Evolutionary conservation across 1,140 invertebrate genomes (phyloP).

Genomic region (Wiebesia pumilae): DNA sequence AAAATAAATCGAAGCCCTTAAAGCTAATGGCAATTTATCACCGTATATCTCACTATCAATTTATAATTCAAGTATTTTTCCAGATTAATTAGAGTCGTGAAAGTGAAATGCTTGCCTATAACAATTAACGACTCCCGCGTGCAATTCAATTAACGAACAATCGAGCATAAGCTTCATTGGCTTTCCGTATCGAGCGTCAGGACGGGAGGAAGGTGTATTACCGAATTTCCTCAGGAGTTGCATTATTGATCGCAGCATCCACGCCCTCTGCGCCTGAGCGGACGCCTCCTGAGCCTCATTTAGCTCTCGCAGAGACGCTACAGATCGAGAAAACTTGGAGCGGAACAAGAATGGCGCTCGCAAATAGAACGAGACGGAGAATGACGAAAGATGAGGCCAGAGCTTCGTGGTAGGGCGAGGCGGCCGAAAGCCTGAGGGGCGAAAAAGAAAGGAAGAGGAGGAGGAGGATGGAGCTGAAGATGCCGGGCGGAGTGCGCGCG

Average conservation of each 20-base stretch:
- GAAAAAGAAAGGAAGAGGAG: background rate
- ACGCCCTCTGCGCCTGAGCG: constrained; percentile 51
- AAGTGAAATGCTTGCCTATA: background rate
- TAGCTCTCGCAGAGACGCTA: background rate
- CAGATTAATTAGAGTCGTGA: background rate
- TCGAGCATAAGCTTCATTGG: constrained; percentile 7
- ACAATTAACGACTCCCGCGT: constrained; percentile 6
- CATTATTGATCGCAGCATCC: constrained; percentile 61
- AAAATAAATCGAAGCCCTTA: background rate
- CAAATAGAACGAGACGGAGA: constrained; percentile 28
- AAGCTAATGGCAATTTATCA: too few relatives aligned
- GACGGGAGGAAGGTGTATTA: constrained; percentile 25
- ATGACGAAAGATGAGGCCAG: constrained; percentile 16
- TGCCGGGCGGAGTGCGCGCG: background rate
- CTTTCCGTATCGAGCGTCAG: background rate
- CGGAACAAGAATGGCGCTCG: constrained; percentile 22
- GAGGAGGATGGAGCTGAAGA: background rate
- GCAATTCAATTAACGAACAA: background rate
- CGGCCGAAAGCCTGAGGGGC: background rate
- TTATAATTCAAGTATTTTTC: background rate
- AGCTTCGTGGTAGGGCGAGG: background rate
- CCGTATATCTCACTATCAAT: background rate
- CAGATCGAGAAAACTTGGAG: background rate
- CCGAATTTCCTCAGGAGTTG: constrained; percentile 52
- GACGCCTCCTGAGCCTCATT: constrained; percentile 60